These are phyloP conservation scores for Apodemia duryi DNA, from an alignment of 2,888 invertebrate genomes.

Conservation along the genomic window DNA sequence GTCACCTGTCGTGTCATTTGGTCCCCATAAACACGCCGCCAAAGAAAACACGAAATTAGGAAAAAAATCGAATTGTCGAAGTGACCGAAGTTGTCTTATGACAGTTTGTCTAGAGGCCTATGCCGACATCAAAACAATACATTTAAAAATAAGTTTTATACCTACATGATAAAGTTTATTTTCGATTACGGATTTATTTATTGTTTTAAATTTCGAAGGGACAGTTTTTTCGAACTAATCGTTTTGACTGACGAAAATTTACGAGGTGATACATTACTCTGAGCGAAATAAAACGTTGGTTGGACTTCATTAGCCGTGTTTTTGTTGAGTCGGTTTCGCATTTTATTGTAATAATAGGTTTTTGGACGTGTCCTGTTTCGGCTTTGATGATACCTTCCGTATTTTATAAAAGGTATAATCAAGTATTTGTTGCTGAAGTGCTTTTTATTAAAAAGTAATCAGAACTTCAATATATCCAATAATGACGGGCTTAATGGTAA, in stretches of 20 bases:
- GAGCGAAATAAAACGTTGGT: slow-evolving; percentile 62
- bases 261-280: slow-evolving; percentile 70
- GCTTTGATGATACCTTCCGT: slow-evolving; percentile 60
- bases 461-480: background rate
- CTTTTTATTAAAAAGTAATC: slow-evolving; percentile 9
- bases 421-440: slow-evolving; percentile 15
- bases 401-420: slow-evolving; percentile 35
- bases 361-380: slow-evolving; percentile 38
- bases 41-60: slow-evolving; percentile 65
- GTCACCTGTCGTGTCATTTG: slow-evolving; percentile 80
- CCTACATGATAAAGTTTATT: slow-evolving; percentile 20
- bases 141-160: slow-evolving; percentile 28
- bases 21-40: slow-evolving; percentile 72
- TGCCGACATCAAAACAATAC: slow-evolving; percentile 5
- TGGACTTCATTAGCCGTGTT: slow-evolving; percentile 69
- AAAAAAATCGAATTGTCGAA: slow-evolving; percentile 60
- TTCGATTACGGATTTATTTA: slow-evolving; percentile 28
- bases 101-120: slow-evolving; percentile 42
- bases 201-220: slow-evolving; percentile 40
- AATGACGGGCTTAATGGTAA: too few species aligned
- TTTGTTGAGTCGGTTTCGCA: slow-evolving; percentile 49
- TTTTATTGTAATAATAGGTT: slow-evolving; percentile 57
- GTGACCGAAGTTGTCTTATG: slow-evolving; percentile 63
- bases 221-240: slow-evolving; percentile 56
- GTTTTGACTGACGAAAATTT: slow-evolving; percentile 76